Base-by-base conservation (phyloP, 2,113 vertebrate genomes). In the Scartelaos histophorus region DNA sequence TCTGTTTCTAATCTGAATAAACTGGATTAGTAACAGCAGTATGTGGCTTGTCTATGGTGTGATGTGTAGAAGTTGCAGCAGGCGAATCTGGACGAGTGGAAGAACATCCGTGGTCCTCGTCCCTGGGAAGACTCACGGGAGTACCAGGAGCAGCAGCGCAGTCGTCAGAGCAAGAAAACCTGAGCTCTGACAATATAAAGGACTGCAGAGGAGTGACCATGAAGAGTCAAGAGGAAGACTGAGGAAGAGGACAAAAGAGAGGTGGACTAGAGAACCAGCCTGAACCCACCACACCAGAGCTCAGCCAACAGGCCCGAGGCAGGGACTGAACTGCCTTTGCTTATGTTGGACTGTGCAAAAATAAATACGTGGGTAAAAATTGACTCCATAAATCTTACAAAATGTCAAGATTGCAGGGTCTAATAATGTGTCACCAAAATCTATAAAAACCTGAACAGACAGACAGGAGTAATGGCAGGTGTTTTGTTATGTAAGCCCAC, bases 41-140 rank as follows among this genome's bases (percentile, higher is more conserved):
- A 1, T 7, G 54, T 13, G 46, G 2, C 21, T 66, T 29, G 35
- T 56, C n/a, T 51, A n/a, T 83, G 43, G 78, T 19, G 17, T 68
- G 12, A 62, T n/a, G 45, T 29, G 56, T 90, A 99, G 98, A 99
- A 96, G 89, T 65, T 99, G 77, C 90, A 95, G 53, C 85, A 93
- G 12, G 7, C 77, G 4, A 76, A 94, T 64, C 82, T 96, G 87
- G 92, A 96, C 0, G 92, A 94, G n/a, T 99, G 97, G 98, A 95
- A 90, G 85, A 99, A 99, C 88, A 95, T 99, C 87, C 94, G 98
- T 74, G 97, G 97, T 16, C 97, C 98, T 7, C 92, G 96, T 62
- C 95, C 92, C 25, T 97, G 95, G 96, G 98, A 99, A 88, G 94
- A 97, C 87, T 96, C 97, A 25, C 93, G 76, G 73, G 85, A 93